Conservation (phyloP, 2,797 vertebrate species). For the Erithacus rubecula region DNA sequence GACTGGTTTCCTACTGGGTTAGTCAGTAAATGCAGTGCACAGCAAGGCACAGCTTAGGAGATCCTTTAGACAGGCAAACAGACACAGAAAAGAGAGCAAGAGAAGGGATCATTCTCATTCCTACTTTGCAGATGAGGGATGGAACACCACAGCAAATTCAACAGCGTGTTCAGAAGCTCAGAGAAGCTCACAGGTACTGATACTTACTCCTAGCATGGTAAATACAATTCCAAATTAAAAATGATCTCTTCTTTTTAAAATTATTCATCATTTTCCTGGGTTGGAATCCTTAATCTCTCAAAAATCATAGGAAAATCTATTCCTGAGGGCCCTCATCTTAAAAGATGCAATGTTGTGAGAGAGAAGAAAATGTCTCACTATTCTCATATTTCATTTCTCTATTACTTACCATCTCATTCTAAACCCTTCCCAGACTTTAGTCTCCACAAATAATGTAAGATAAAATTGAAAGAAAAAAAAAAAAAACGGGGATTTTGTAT, state of each 20-base stretch:
- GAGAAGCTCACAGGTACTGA: neutral
- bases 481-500: neutral
- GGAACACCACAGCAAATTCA: neutral
- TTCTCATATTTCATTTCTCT: neutral
- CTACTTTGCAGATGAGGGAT: neutral
- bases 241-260: neutral
- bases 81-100: neutral
- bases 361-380: neutral
- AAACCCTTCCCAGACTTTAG: neutral
- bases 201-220: neutral
- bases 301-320: neutral
- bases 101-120: neutral
- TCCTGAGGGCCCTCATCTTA: neutral
- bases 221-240: neutral
- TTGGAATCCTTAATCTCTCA: neutral
- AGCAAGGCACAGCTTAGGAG: neutral
- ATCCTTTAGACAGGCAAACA: neutral
- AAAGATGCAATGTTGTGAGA: neutral
- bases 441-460: neutral
- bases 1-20: neutral
- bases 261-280: neutral
- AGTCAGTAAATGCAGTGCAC: neutral
- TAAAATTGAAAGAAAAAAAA: neutral
- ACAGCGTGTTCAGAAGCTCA: neutral
- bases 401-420: neutral